Evolutionary conservation across 1,140 invertebrate genomes (phyloP), one percentile per base, ranked within the genome.

Genomic region (Varroa destructor): DNA sequence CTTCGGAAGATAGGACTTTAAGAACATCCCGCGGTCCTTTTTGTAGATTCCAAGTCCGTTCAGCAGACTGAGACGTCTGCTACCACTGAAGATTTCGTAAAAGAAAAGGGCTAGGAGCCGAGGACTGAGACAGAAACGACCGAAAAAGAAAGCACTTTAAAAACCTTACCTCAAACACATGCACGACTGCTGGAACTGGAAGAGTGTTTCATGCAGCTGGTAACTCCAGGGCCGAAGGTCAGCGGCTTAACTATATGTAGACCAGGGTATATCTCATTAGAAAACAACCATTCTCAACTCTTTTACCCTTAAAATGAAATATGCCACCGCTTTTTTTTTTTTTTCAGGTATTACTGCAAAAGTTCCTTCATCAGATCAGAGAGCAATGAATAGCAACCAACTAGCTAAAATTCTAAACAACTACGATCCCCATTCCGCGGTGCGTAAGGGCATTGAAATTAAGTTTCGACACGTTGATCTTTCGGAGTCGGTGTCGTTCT

Each of bases 401-500:
- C 61, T 67, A 2, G 14, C 61, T 12, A 67, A 67, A 46, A 67
- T 67, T 40, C 46, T 67, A 12, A n/a, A 67, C 61, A 67, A 67
- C 61, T 67, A 67, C 61, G 61, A 67, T 40, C 61, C 61, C 8
- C 61, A 67, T 4, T 43, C 61, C 1, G 40, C 71, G 25, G 56
- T 46, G 5, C 71, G 70, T 6, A 56, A 74, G 56, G 79, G 79
- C 8, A 79, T 78, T 5, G 78, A 81, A 71, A 72, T 80, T 40
- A 72, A 72, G 37, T 75, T 80, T 42, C 73, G 73, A 51, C 76
- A 77, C 72, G 72, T 81, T 6, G 75, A 79, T 70, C 74, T 80
- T 0, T 74, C 72, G 14, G 78, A 79, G 46, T 74, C 74, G 55
- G 75, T 76, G 6, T 77, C 77, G 8, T 77, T 78, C 10, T 54